These are phyloP conservation scores for Scarus forsteni DNA, from an alignment of 2,797 vertebrate genomes.

Conservation along the genomic window DNA sequence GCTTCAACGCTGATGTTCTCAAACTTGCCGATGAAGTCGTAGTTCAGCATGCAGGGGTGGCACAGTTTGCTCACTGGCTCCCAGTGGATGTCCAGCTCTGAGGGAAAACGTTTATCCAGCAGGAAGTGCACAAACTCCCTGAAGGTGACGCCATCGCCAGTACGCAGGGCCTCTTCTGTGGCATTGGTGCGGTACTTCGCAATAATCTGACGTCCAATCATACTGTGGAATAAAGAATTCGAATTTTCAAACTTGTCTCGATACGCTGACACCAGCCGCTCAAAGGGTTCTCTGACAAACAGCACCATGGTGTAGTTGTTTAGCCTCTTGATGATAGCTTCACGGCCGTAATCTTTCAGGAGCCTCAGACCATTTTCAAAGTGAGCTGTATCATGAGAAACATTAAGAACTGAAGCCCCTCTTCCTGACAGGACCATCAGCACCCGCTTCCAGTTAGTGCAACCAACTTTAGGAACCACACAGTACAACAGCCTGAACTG, in stretches of 20 bases:
- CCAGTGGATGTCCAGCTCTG: constrained; percentile 87
- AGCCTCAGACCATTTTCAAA: constrained; percentile 87
- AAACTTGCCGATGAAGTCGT: too few species aligned
- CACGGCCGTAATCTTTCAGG: constrained; percentile 87
- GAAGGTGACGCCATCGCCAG: too few species aligned
- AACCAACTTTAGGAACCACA: constrained; percentile 94
- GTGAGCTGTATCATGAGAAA: constrained; percentile 90
- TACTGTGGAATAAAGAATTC: constrained; percentile 93
- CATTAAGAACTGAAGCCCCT: constrained; percentile 83
- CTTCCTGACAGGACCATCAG: constrained; percentile 93
- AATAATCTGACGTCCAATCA: constrained; percentile 94
- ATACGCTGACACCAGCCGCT: constrained; percentile 94
- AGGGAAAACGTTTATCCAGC: constrained; percentile 75
- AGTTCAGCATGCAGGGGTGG: too few species aligned
- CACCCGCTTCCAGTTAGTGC: constrained; percentile 97
- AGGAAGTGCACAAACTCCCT: constrained; percentile 85
- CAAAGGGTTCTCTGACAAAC: constrained; percentile 92
- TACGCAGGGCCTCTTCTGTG: too few species aligned
- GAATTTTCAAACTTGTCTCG: constrained; percentile 96
- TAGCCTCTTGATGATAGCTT: constrained; percentile 84
- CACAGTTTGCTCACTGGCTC: constrained; percentile 81
- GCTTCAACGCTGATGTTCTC: too few species aligned
- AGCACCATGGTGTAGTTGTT: constrained; percentile 92
- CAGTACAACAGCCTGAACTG: constrained; percentile 91
- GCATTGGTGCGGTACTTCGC: constrained; percentile 91